A percentile compares a stretch with the other conserved stretches of the same genome.
These are phyloP conservation scores for Polypedilum vanderplanki DNA, from an alignment of 1,140 invertebrate genomes.

Conservation along the genomic window DNA sequence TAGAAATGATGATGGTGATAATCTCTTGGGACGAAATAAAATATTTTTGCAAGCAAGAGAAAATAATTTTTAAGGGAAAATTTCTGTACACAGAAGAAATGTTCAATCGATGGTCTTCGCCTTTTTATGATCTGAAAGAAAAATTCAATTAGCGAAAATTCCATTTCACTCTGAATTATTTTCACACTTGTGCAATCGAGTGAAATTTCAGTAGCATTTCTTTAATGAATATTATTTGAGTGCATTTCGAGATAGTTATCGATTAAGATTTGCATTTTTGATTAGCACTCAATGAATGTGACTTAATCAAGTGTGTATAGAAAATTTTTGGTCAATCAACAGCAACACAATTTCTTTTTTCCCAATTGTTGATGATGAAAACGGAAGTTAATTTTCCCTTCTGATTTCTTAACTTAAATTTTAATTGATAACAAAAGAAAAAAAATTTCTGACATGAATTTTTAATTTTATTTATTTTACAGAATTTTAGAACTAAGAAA, in stretches of 20 bases:
- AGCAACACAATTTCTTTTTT: background rate
- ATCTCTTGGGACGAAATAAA: constrained; percentile 26
- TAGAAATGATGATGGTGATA: constrained; percentile 7
- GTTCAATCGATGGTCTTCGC: too few species aligned
- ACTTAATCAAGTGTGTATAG: background rate
- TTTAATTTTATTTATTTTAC: constrained; percentile 46
- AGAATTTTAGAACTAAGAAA: constrained; percentile 94
- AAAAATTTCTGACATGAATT: background rate
- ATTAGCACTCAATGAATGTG: background rate
- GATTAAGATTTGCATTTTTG: background rate
- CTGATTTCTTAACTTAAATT: background rate
- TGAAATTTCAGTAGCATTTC: too few species aligned
- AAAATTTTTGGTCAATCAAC: constrained; percentile 24
- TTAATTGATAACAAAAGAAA: background rate
- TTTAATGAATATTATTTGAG: too few species aligned
- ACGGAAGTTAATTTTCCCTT: constrained; percentile 7
- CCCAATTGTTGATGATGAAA: background rate
- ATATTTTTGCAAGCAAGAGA: background rate
- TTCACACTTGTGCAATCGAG: constrained; percentile 3
- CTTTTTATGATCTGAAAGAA: background rate
- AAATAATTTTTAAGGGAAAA: too few species aligned
- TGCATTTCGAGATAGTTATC: too few species aligned
- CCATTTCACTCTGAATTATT: constrained; percentile 9
- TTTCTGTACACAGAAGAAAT: too few species aligned
- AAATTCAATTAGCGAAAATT: constrained; percentile 26